Percentiles rank a stretch among this genome's conserved stretches.
phyloP scores from a whole-genome alignment of 2,113 vertebrate species.

The Elgaria multicarinata region DNA sequence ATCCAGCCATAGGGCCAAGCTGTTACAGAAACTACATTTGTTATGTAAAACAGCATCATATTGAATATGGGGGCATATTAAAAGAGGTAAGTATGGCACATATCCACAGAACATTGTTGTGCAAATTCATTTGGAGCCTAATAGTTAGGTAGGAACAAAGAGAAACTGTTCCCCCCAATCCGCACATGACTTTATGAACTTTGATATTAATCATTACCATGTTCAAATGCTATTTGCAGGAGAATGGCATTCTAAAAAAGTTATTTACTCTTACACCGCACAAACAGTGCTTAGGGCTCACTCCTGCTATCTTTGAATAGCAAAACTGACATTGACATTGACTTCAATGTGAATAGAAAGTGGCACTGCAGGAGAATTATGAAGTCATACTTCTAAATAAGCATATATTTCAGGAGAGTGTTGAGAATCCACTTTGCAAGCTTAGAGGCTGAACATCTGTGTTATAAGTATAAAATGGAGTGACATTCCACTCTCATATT shows the following conservation, averaged over 20 bases:
- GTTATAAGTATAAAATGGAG: neutral
- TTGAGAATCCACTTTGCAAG: neutral
- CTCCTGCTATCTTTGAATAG: neutral
- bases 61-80: neutral
- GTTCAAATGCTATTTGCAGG: constrained; percentile 13
- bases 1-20: neutral
- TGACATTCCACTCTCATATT: neutral
- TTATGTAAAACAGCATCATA: neutral
- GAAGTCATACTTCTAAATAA: neutral
- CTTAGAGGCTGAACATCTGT: neutral
- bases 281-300: neutral
- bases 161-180: neutral
- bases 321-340: neutral
- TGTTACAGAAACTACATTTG: neutral
- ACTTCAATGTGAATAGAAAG: constrained; percentile 33
- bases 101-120: neutral
- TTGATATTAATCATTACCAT: neutral
- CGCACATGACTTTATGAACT: neutral
- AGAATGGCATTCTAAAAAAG: neutral
- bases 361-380: fast-evolving
- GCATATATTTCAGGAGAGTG: neutral
- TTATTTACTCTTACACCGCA: neutral
- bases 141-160: neutral
- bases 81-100: neutral
- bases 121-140: neutral